Base-by-base conservation (phyloP, 2,888 invertebrate species). In the Ceratothoa steindachneri region DNA sequence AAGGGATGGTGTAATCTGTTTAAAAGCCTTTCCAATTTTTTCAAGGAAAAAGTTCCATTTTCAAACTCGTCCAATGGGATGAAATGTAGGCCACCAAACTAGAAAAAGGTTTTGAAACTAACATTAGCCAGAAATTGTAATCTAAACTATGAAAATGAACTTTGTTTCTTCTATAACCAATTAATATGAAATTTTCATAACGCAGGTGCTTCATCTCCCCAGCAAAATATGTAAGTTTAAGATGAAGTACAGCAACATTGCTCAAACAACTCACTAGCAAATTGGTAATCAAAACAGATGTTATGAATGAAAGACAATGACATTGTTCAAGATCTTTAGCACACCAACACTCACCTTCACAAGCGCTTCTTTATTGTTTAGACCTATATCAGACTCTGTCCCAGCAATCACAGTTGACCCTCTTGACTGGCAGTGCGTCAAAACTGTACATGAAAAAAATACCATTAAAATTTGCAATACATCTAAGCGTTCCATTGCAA, bases 331-430 rank as follows among this genome's bases (percentile, higher is more conserved):
- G n/a, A n/a, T n/a, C n/a, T n/a, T n/a, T n/a, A n/a, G n/a, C n/a
- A n/a, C n/a, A n/a, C n/a, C n/a, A 60, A 19, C 15, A 22, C 24
- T 24, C 12, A 60, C 60, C 60, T 60, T 60, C 24, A 60, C 24
- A 24, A 60, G 27, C 2, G 60, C 60, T 60, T 60, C 60, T 7
- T 24, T 60, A 60, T 60, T 60, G 9, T 3, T 60, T 22, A 2
- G 12, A 7, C 1, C 24, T n/a, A 60, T 60, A 60, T 60, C 60
- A 60, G 60, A 60, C 22, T 60, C 60, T 24, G n/a, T 90, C 31
- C 97, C 97, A 70, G 91, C 89, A 80, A 97, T 90, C 7, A 91
- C 89, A 86, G 97, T 97, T 60, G 91, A 87, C 0, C 95, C 95
- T 76, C 97, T 88, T 71, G 88, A 88, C 81, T 89, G 88, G 84